Conservation (phyloP, 2,888 invertebrate species). For the Aphidoletes aphidimyza region DNA sequence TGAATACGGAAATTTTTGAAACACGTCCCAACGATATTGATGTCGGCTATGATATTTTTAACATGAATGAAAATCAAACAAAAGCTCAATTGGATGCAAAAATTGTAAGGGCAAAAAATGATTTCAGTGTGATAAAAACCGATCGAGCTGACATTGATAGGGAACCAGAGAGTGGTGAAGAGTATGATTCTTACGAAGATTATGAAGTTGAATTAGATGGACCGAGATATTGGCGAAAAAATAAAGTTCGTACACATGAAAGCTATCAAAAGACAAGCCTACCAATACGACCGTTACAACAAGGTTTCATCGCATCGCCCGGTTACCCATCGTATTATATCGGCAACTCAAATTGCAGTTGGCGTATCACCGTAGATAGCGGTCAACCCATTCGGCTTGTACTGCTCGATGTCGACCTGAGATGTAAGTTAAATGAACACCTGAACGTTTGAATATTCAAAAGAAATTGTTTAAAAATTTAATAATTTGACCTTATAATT, state of each 20-base stretch:
- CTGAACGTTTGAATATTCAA: background rate
- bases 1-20: background rate
- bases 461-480: conserved; percentile 23
- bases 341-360: conserved; percentile 74
- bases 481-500: too few relatives aligned
- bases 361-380: conserved; percentile 73
- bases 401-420: conserved; percentile 76
- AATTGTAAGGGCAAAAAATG: conserved; percentile 15
- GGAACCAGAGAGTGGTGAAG: conserved; percentile 30
- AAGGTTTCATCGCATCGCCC: conserved; percentile 77
- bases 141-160: background rate
- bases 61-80: background rate
- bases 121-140: conserved; percentile 55
- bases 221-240: conserved; percentile 32
- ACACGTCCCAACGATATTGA: background rate
- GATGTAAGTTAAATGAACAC: conserved; percentile 71
- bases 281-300: conserved; percentile 62
- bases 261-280: conserved; percentile 59
- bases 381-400: conserved; percentile 75
- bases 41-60: background rate
- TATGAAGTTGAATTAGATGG: background rate
- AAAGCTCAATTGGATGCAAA: conserved; percentile 17
- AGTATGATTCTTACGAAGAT: conserved; percentile 53
- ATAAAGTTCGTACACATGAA: conserved; percentile 56
- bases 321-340: conserved; percentile 81